Percentiles rank a stretch among this genome's conserved stretches.
Evolutionary conservation across 2,113 vertebrate species (phyloP).

Genomic region (Chloebia gouldiae): DNA sequence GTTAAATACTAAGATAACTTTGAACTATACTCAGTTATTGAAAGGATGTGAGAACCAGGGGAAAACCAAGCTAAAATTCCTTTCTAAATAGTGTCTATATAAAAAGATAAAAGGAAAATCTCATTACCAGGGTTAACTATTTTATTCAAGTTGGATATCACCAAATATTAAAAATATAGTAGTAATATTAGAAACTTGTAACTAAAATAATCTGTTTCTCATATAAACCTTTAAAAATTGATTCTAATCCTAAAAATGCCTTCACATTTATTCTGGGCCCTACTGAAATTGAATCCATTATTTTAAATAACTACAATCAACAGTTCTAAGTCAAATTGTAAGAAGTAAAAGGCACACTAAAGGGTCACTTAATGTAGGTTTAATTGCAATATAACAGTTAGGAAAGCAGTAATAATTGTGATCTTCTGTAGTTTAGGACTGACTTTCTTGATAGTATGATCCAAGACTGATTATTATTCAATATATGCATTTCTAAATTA

Average conservation of each 20-base stretch:
- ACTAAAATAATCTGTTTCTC: background rate
- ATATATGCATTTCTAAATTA: too few species aligned
- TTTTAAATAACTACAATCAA: background rate
- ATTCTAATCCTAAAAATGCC: background rate
- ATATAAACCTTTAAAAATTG: background rate
- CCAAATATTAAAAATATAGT: background rate
- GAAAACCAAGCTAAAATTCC: background rate
- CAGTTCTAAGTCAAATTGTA: background rate
- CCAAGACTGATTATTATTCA: background rate
- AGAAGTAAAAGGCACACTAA: background rate
- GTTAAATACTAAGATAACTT: background rate
- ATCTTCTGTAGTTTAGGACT: background rate
- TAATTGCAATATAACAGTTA: constrained; percentile 12
- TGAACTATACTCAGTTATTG: background rate
- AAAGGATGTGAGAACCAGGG: background rate
- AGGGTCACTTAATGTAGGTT: background rate
- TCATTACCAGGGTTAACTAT: background rate
- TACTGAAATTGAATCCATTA: background rate
- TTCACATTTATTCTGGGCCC: background rate
- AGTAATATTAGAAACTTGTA: background rate
- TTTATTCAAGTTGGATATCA: background rate
- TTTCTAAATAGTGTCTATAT: background rate
- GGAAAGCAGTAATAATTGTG: constrained; percentile 35
- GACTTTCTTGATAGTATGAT: background rate
- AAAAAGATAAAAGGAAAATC: background rate